Conservation (phyloP, 53 echinoderm and acorn worm genomes). For the Paracentrotus lividus region DNA sequence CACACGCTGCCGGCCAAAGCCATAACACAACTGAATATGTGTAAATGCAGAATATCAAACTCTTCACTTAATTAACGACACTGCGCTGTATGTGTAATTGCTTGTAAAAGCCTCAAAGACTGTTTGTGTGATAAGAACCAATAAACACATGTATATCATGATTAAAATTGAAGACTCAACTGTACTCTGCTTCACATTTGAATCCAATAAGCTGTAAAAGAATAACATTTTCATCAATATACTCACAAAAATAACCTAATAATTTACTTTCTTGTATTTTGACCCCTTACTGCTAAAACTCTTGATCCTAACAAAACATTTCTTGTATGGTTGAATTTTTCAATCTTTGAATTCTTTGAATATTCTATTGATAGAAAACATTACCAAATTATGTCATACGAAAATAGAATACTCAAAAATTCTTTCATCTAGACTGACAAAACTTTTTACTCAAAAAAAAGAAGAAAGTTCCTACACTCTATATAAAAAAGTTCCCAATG, state of each 20-base stretch:
- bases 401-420: background rate
- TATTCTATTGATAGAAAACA: too few species aligned
- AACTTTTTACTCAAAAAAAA: background rate
- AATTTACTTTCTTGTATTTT: background rate
- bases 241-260: background rate
- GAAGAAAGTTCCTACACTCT: background rate
- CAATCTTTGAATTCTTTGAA: too few species aligned
- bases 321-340: too few species aligned
- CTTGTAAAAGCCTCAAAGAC: background rate
- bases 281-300: background rate
- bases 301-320: too few species aligned
- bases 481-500: background rate
- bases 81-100: background rate
- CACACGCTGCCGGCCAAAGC: background rate
- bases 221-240: constrained; percentile 22
- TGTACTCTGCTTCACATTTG: background rate
- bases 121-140: background rate
- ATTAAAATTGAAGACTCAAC: background rate
- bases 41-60: background rate
- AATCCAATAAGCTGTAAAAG: constrained; percentile 1
- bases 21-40: background rate
- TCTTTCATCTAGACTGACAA: background rate
- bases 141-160: background rate
- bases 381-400: too few species aligned
- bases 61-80: background rate